phyloP scores from a whole-genome alignment of 2,797 vertebrate genomes.

The Cuniculus paca region DNA sequence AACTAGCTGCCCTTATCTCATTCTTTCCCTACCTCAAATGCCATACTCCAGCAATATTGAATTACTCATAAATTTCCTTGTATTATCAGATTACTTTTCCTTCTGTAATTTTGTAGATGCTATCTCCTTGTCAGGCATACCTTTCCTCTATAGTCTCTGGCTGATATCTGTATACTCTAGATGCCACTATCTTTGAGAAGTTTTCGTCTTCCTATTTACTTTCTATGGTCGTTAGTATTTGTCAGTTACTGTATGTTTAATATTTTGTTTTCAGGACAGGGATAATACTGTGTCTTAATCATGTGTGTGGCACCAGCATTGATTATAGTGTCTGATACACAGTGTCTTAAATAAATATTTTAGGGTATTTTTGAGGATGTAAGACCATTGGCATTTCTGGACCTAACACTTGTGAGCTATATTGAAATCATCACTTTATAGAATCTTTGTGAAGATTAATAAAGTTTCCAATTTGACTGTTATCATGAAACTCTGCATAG shows the following conservation, averaged over 20 bases:
- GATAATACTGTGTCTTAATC: slow-evolving; percentile 12
- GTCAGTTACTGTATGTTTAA: background rate
- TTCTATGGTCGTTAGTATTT: background rate
- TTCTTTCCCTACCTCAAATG: background rate
- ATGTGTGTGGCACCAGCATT: background rate
- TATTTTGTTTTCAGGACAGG: background rate
- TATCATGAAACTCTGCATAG: slow-evolving; percentile 11
- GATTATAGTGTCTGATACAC: background rate
- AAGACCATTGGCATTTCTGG: slow-evolving; percentile 34
- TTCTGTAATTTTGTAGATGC: slow-evolving; percentile 1
- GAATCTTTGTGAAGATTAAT: slow-evolving; percentile 17
- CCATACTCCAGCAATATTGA: background rate
- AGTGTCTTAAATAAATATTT: slow-evolving; percentile 29
- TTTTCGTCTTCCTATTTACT: background rate
- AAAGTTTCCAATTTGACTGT: slow-evolving; percentile 36
- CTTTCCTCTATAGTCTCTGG: background rate
- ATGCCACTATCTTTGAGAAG: background rate
- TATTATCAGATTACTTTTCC: background rate
- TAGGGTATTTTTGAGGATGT: background rate
- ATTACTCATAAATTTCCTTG: slow-evolving; percentile 7
- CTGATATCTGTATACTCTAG: background rate
- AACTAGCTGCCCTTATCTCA: background rate
- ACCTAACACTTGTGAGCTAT: slow-evolving; percentile 10
- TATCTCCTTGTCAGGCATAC: background rate
- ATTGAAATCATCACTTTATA: background rate